phyloP scores from a whole-genome alignment of 2,113 vertebrate species.

The Catharus bicknelli region DNA sequence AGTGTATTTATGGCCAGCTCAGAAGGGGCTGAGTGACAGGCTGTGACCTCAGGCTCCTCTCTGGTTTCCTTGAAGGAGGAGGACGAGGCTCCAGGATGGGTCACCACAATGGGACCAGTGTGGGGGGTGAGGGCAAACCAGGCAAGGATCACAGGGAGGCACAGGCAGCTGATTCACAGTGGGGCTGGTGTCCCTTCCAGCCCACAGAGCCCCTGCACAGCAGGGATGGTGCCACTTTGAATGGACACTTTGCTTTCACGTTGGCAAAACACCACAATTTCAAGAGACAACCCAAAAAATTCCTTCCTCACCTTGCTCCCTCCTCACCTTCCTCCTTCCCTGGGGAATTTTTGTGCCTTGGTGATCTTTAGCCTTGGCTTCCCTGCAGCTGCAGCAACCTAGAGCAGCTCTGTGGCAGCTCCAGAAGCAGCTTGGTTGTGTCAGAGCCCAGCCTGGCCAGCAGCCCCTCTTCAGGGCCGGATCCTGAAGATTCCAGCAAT shows the following conservation, averaged over 20 bases:
- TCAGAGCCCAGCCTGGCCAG: neutral
- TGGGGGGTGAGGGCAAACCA: neutral
- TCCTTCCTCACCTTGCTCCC: neutral
- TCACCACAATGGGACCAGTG: accelerated
- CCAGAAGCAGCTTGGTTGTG: neutral
- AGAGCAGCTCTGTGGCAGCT: neutral
- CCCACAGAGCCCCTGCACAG: neutral
- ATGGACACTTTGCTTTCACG: accelerated
- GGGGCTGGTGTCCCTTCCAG: neutral
- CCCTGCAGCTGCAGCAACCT: neutral
- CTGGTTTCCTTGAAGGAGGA: neutral
- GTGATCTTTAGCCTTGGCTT: neutral
- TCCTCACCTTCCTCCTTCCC: neutral
- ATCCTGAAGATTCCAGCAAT: neutral
- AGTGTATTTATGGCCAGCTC: neutral
- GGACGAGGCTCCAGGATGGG: neutral
- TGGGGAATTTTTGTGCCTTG: neutral
- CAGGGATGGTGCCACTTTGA: neutral
- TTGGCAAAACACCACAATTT: neutral
- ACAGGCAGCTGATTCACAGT: neutral
- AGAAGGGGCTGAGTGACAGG: neutral
- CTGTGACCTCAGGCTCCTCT: neutral
- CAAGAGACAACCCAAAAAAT: neutral
- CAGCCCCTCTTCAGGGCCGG: neutral
- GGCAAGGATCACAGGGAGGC: neutral